phyloP scores from a whole-genome alignment of 2,113 vertebrate genomes.

The Eubucco bourcierii region DNA sequence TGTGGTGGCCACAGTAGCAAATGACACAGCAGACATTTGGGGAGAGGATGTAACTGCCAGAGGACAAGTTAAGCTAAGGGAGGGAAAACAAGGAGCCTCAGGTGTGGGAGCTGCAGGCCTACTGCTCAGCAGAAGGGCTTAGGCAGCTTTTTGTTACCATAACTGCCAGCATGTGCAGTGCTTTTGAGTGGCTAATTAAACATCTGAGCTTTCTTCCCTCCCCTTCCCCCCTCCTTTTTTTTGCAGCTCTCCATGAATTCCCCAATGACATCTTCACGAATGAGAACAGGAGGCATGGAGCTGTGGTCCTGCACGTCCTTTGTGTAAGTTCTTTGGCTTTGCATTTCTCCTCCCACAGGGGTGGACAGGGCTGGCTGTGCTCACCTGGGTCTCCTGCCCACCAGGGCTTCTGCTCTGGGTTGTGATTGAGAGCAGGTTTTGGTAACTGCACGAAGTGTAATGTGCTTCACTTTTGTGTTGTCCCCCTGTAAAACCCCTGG shows the following conservation, averaged over 20 bases:
- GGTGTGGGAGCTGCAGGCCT: background rate
- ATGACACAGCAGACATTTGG: background rate
- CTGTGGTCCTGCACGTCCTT: slow-evolving; percentile 88
- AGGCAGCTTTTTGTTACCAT: background rate
- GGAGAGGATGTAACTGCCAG: background rate
- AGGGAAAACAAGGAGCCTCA: background rate
- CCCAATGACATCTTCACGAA: slow-evolving; percentile 92
- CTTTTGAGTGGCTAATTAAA: background rate
- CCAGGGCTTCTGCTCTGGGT: background rate
- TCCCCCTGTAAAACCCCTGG: background rate
- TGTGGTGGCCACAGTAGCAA: background rate
- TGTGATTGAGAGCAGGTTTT: background rate
- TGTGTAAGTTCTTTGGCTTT: slow-evolving; percentile 85
- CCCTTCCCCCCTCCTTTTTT: background rate
- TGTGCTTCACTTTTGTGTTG: background rate
- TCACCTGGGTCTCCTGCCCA: background rate
- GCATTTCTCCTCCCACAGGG: background rate
- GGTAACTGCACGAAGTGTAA: background rate
- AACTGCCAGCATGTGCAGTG: background rate
- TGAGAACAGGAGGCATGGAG: slow-evolving; percentile 87
- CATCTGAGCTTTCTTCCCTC: slow-evolving; percentile 51
- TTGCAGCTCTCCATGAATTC: slow-evolving; percentile 92
- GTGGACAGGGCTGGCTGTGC: rapidly evolving
- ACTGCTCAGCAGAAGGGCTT: background rate
- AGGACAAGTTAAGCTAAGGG: background rate